Conservation (phyloP, 2,888 invertebrate genomes). For the Sesia apiformis region DNA sequence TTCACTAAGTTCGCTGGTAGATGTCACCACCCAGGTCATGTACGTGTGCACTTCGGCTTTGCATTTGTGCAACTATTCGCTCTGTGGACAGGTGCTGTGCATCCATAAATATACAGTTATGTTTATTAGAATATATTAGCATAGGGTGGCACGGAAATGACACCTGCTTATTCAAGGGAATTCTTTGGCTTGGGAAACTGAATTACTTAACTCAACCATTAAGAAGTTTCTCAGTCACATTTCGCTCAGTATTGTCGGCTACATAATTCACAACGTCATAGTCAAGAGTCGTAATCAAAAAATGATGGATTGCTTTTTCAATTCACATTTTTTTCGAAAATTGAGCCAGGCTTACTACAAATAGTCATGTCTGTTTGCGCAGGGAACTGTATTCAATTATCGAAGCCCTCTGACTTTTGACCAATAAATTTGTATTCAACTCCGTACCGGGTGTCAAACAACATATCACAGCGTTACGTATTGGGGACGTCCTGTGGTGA, state of each 20-base stretch:
- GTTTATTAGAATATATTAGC: not conserved
- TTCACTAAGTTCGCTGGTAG: slow-evolving; percentile 18
- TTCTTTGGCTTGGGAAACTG: no score
- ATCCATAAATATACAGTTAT: not conserved
- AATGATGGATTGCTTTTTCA: no score
- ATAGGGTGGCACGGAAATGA: no score
- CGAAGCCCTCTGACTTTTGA: not conserved
- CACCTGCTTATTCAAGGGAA: no score
- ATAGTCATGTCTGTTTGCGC: no score
- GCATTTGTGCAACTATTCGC: slow-evolving; percentile 18
- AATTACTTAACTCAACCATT: no score
- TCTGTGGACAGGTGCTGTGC: slow-evolving; percentile 2
- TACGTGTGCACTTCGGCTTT: slow-evolving; percentile 34
- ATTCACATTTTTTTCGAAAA: no score
- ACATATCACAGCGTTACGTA: not conserved
- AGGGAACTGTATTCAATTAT: not conserved
- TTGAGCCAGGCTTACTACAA: no score
- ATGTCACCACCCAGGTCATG: slow-evolving; percentile 39
- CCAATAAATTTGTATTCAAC: not conserved
- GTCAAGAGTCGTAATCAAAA: no score
- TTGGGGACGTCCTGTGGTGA: not conserved
- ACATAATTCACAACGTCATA: no score
- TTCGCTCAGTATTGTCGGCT: no score
- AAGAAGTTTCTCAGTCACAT: no score
- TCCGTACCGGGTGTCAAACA: not conserved